Base-by-base conservation (phyloP, 2,888 invertebrate genomes). In the Papilio elwesi region DNA sequence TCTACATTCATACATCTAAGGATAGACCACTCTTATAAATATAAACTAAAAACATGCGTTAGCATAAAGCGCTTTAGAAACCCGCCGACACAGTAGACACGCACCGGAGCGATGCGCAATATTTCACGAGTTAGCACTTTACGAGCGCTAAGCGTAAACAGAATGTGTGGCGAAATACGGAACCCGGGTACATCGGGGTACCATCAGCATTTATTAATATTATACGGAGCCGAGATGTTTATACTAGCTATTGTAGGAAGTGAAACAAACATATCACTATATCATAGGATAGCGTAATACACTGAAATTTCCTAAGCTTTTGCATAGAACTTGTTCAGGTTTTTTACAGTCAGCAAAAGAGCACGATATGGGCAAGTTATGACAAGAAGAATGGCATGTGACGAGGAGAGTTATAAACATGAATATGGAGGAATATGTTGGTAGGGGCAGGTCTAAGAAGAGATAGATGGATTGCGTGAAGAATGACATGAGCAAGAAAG, bases 61-160 rank as follows among this genome's bases (percentile, higher is more conserved):
- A 26, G 57, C 47, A 11, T 47, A 48, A 48, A 48, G 12, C 16
- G 63, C 43, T 15, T n/a, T 16, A 47, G 13, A 71, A 51, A 57
- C 11, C 57, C 51, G 57, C 71, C 43, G 13, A 8, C 52, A 71
- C 11, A 57, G 26, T 49, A 65, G n/a, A 36, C 49, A 11, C 66
- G 43, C 62, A 15, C 55, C 38, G 16, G 36, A 65, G 38, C 67
- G 59, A 67, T 67, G 62, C 69, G 74, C 74, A 59, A 74, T 76
- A 76, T 74, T 76, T 76, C 74, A 74, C 74, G 71, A 68, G 73
- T 73, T 76, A 73, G 53, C 71, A 76, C 74, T 74, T 76, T 74
- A 74, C 73, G 74, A 76, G 73, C 71, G 71, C 71, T 73, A 71
- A 73, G 73, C 73, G 73, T 76, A 73, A 74, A 71, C 74, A 73